phyloP scores from a whole-genome alignment of 2,888 invertebrate genomes.

The Cybosia mesomella region DNA sequence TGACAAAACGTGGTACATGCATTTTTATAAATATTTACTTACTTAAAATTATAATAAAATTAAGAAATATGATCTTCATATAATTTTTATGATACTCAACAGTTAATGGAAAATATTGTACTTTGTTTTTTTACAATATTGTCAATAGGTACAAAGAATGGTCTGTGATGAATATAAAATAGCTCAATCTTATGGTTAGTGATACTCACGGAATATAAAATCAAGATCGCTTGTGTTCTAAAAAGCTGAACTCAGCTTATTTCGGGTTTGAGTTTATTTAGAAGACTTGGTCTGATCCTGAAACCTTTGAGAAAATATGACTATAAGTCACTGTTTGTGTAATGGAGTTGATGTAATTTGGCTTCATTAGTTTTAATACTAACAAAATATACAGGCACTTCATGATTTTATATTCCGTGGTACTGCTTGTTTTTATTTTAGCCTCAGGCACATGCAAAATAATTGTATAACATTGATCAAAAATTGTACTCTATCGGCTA shows the following conservation, averaged over 20 bases:
- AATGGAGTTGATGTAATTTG: no score
- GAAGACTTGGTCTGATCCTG: no score
- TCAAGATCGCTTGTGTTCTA: neutral
- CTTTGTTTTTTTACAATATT: slow-evolving; percentile 27
- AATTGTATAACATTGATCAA: slow-evolving; percentile 17
- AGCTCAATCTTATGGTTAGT: slow-evolving; percentile 10
- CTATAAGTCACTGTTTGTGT: no score
- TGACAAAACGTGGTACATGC: slow-evolving; percentile 12
- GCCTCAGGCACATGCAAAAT: slow-evolving; percentile 31
- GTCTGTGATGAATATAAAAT: slow-evolving; percentile 10
- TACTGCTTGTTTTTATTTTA: slow-evolving; percentile 28
- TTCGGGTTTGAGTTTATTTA: neutral
- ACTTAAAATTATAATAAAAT: slow-evolving; percentile 17
- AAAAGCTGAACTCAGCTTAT: neutral
- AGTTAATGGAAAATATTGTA: slow-evolving; percentile 29
- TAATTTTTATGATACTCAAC: neutral
- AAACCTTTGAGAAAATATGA: no score
- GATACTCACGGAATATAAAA: neutral
- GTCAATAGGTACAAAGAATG: slow-evolving; percentile 7
- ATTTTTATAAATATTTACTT: slow-evolving; percentile 6
- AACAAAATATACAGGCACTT: no score
- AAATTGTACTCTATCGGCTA: slow-evolving; percentile 32
- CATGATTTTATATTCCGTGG: neutral
- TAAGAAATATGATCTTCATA: neutral
- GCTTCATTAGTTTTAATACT: neutral